Percentiles rank a stretch among this genome's conserved stretches.
phyloP scores from a whole-genome alignment of 2,797 vertebrate species.

The Scolopax rusticola region DNA sequence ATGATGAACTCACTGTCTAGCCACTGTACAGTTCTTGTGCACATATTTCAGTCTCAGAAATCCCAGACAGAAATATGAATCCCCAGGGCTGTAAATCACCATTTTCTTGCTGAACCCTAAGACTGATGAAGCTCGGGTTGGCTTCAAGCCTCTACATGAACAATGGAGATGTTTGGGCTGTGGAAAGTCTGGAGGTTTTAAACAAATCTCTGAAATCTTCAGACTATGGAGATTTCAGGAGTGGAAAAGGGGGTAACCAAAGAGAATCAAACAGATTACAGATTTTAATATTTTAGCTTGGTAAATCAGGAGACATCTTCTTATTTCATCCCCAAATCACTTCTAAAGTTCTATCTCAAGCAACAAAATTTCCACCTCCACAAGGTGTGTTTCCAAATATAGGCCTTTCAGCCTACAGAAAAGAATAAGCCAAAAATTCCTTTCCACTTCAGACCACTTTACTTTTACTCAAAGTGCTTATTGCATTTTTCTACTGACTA shows the following conservation, averaged over 20 bases:
- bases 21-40: neutral
- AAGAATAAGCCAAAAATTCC: neutral
- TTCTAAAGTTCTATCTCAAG: neutral
- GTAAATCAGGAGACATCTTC: neutral
- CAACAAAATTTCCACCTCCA: neutral
- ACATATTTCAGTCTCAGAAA: slow-evolving; percentile 11
- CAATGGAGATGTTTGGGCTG: neutral
- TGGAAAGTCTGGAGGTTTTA: neutral
- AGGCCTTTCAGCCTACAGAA: neutral
- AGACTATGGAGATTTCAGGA: neutral
- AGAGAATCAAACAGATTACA: neutral
- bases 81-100: neutral
- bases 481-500: neutral
- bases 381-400: neutral
- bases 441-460: neutral
- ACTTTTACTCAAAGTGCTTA: neutral
- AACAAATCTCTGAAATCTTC: neutral
- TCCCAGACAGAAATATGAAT: slow-evolving; percentile 33
- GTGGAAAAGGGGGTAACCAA: neutral
- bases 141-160: neutral
- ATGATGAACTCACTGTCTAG: slow-evolving; percentile 57
- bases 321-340: neutral
- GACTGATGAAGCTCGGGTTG: neutral
- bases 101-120: neutral
- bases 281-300: neutral